Conservation (phyloP, 1,140 invertebrate species). For the Platorchestia sp. region DNA sequence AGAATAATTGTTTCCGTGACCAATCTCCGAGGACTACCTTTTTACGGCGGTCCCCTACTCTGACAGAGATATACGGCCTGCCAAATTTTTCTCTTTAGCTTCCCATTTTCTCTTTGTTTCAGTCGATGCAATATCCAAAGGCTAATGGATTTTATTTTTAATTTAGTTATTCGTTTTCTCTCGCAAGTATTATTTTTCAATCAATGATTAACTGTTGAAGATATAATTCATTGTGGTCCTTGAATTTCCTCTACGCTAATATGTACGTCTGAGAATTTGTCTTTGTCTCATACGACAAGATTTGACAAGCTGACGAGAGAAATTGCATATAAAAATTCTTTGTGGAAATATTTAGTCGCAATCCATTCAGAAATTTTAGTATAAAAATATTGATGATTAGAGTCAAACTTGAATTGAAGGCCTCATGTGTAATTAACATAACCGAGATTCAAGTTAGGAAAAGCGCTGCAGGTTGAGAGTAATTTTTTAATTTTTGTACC, state of each 20-base stretch:
- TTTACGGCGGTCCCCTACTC: not conserved
- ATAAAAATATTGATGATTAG: too few relatives aligned
- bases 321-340: too few relatives aligned
- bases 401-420: too few relatives aligned
- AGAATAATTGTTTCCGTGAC: conserved; percentile 1
- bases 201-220: not conserved
- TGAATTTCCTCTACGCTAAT: not conserved
- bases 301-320: too few relatives aligned
- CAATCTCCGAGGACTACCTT: not conserved
- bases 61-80: not conserved
- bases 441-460: too few relatives aligned
- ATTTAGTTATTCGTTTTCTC: not conserved
- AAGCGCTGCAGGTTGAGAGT: too few relatives aligned
- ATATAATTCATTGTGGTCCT: not conserved
- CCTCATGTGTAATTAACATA: too few relatives aligned
- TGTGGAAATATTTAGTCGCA: too few relatives aligned
- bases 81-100: not conserved
- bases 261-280: too few relatives aligned
- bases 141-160: not conserved
- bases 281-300: too few relatives aligned
- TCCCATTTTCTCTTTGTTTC: not conserved
- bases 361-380: too few relatives aligned
- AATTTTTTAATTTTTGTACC: too few relatives aligned
- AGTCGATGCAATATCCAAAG: not conserved
- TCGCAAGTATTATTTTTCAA: not conserved